Base-by-base conservation (phyloP, 2,113 vertebrate genomes). In the Epinephelus fuscoguttatus region DNA sequence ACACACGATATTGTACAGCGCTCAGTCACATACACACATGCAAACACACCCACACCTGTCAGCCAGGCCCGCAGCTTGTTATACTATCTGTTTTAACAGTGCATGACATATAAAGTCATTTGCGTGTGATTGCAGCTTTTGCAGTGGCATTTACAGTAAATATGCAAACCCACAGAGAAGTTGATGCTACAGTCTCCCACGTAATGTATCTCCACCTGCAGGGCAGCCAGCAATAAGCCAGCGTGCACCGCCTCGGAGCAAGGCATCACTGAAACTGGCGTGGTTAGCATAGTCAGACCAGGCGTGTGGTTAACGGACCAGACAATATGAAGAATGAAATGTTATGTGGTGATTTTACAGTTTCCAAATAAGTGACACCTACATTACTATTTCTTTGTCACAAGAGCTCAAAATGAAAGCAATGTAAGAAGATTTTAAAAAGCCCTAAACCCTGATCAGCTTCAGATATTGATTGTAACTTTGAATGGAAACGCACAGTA, bases 111-210 rank as follows among this genome's bases (percentile, higher is more conserved):
- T 55, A 56, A 50, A 21, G 30, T 12, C 2, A 2, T 12, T 5
- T 33, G 8, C 9, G 3, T 27, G 17, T 5, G 9, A 42, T 42
- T 1, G 17, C 37, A 66, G 10, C 21, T 4, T 27, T 49, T 88
- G 81, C 60, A 42, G 40, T 12, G 17, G 3, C 50, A 23, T 78
- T 89, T 87, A 75, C 80, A 45, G 80, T 72, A 73, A 84, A 45
- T 64, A 10, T 79, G 67, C 67, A 83, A 86, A 90, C 64, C 73
- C 61, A n/a, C 73, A 73, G 64, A 74, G 21, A 53, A 47, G 63
- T 27, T 5, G 3, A 52, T 19, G n/a, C 21, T 25, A 6, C 6
- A 47, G 0, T 18, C 18, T 52, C 75, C 69, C 82, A 67, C 84
- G 0, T 10, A 33, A 0, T 7, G 27, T 69, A 27, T 33, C 59